Conservation (phyloP, 2,888 invertebrate genomes). For the Euzetes globulus region DNA sequence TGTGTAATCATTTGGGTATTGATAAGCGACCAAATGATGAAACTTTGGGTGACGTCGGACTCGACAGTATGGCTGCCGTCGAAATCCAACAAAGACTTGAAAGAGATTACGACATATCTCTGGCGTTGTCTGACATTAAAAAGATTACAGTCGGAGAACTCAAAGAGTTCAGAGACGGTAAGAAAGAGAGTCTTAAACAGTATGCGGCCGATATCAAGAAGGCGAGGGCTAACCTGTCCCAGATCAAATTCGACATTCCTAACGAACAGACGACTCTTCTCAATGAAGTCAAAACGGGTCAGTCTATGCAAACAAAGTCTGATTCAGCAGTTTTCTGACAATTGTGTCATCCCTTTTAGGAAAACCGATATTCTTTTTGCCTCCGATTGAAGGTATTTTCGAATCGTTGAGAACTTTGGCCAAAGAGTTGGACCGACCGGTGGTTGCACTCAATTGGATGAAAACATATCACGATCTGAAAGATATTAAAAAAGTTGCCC, state of each 20-base stretch:
- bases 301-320: not conserved
- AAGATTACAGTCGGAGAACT: constrained; percentile 69
- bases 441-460: constrained; percentile 84
- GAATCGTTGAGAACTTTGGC: constrained; percentile 64
- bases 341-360: constrained; percentile 35
- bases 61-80: constrained; percentile 98
- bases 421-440: constrained; percentile 62
- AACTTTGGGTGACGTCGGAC: constrained; percentile 85
- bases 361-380: constrained; percentile 54
- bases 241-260: constrained; percentile 58
- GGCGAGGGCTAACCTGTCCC: constrained; percentile 22
- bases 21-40: constrained; percentile 66
- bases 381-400: constrained; percentile 82
- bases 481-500: constrained; percentile 36
- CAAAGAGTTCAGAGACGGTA: constrained; percentile 50
- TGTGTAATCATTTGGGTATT: constrained; percentile 83
- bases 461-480: constrained; percentile 30
- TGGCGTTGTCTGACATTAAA: constrained; percentile 85
- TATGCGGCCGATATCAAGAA: constrained; percentile 32
- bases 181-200: constrained; percentile 43
- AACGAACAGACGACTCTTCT: constrained; percentile 62
- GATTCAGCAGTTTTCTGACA: too few relatives aligned
- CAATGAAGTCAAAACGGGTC: constrained; percentile 44
- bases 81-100: constrained; percentile 95
- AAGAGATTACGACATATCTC: constrained; percentile 78